Evolutionary conservation across 2,113 vertebrate genomes (phyloP), one percentile per base, ranked within the genome.

Genomic region (Vimba vimba): DNA sequence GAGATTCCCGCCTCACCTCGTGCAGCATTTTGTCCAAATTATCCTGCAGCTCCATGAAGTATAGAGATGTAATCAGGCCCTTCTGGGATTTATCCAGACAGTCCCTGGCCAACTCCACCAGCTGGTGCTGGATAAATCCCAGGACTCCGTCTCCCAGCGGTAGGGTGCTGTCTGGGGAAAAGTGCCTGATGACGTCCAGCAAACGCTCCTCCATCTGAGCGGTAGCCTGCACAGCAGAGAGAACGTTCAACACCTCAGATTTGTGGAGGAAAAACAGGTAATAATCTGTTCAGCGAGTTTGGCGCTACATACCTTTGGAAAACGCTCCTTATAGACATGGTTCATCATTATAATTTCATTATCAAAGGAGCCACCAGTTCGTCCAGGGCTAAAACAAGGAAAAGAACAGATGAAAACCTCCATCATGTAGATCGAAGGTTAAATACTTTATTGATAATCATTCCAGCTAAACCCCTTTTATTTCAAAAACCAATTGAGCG

Each of bases 281-380:
- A 39, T 59, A 57, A 68, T 39, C 45, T 59, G 13, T 23, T 57
- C 55, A 23, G 19, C 6, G 2, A 57, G 7, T 57, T 23, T 66
- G 68, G 25, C 15, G 7, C 6, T 52, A 66, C 10, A 62, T 94
- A 99, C 98, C 97, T 98, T 99, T 57, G 98, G 98, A 92, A 99
- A 99, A 59, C 98, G 93, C 84, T 99, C 98, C 89, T 96, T 97
- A 95, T 99, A 99, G 90, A 99, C 97, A 43, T 99, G 98, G 90
- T 99, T 99, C 98, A 99, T 99, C 98, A 99, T 99, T 86, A 99
- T 96, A 9, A 97, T 96, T 92, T 99, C 98, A 4, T 97, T 97
- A 92, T 99, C 98, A 27, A 98, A 97, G 19, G 95, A 96, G 78
- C 96, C 95, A 0, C 92, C 94, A 0, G 97, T 95, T 68, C 98